A percentile compares a stretch with the other conserved stretches of the same genome.
phyloP scores from a whole-genome alignment of 2,797 vertebrate genomes.

The Chanos chanos region DNA sequence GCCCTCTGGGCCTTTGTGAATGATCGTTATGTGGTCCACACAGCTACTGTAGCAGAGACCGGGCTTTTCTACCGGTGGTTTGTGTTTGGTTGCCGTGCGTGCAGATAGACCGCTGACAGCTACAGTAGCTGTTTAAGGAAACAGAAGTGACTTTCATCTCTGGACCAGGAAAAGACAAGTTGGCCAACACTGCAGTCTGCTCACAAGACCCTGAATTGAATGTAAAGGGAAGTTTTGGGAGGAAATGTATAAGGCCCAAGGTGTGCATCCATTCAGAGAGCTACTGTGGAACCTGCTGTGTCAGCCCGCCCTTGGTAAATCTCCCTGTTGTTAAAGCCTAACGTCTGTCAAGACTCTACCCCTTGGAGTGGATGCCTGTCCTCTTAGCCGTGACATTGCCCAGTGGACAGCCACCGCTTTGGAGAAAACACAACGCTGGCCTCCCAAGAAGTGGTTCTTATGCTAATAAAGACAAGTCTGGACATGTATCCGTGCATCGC shows the following conservation, averaged over 20 bases:
- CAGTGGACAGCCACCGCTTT: constrained; percentile 36
- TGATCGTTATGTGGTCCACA: too few relatives aligned
- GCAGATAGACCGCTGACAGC: too few relatives aligned
- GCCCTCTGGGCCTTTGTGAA: too few relatives aligned
- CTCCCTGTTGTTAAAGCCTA: constrained; percentile 25
- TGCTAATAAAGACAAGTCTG: constrained; percentile 38
- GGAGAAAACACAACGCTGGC: constrained; percentile 31
- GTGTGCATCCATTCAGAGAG: not conserved
- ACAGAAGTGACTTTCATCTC: not conserved
- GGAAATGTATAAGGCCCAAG: not conserved
- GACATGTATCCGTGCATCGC: constrained; percentile 33
- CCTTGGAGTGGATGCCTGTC: constrained; percentile 38
- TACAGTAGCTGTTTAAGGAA: not conserved
- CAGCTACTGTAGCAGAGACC: too few relatives aligned
- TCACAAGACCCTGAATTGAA: not conserved
- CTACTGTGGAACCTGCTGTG: not conserved
- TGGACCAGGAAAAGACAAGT: not conserved
- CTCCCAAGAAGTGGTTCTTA: constrained; percentile 43
- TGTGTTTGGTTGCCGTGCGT: too few relatives aligned
- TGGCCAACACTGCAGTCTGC: not conserved
- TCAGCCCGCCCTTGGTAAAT: not conserved
- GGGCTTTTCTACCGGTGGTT: too few relatives aligned
- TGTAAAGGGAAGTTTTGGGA: constrained; percentile 3
- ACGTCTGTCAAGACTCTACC: constrained; percentile 34
- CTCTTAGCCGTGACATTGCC: constrained; percentile 39